Percentiles rank a stretch among this genome's conserved stretches.
Conservation (phyloP, 1,140 invertebrate species). For the Trachelipus rathkii region DNA sequence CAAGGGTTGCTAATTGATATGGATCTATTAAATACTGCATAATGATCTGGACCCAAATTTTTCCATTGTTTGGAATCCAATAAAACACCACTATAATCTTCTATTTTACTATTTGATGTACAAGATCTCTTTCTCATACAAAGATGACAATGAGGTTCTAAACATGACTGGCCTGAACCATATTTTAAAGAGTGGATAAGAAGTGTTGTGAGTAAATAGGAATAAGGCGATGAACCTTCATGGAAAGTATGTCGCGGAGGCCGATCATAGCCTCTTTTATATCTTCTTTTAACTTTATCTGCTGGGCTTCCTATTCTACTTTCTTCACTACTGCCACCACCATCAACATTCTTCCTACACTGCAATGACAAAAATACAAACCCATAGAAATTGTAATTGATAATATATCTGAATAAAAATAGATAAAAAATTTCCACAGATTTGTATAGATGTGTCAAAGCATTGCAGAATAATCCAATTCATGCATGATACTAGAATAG, state of each 20-base stretch:
- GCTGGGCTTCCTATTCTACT: constrained; percentile 20
- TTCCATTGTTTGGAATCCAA: constrained; percentile 1
- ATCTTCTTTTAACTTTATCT: constrained; percentile 16
- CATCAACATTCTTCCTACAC: constrained; percentile 38
- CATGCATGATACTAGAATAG: too few species aligned
- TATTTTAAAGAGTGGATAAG: constrained; percentile 43
- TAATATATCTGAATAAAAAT: not conserved
- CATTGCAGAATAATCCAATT: too few species aligned
- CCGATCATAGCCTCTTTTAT: constrained; percentile 27
- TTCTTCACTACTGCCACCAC: constrained; percentile 26
- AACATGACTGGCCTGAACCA: constrained; percentile 30
- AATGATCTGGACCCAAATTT: not conserved
- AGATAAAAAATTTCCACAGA: not conserved
- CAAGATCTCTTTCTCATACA: not conserved
- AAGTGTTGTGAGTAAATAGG: constrained; percentile 40
- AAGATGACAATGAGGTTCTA: constrained; percentile 31
- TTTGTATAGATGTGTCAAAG: not conserved
- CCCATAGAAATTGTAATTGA: not conserved
- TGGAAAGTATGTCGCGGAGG: constrained; percentile 42
- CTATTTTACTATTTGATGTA: not conserved
- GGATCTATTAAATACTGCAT: not conserved
- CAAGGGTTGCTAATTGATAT: not conserved
- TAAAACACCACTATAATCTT: not conserved
- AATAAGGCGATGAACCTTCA: constrained; percentile 40
- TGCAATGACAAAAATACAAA: constrained; percentile 34